Conservation (phyloP, 2,797 vertebrate genomes). For the Trichosurus vulpecula region DNA sequence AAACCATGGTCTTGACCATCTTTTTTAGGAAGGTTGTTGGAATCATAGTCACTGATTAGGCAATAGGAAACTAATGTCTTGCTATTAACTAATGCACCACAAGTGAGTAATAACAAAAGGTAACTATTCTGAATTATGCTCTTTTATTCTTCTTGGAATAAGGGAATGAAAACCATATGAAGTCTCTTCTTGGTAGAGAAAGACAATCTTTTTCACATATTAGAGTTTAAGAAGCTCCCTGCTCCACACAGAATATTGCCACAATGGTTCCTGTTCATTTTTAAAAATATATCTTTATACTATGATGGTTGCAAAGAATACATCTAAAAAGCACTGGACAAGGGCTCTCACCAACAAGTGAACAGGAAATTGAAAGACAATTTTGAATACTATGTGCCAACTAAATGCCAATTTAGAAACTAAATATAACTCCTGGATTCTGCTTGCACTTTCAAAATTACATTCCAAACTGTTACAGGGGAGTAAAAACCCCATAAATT, state of each 20-base stretch:
- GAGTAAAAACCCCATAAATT: conserved; percentile 48
- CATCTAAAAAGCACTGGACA: conserved; percentile 61
- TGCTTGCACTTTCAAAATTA: conserved; percentile 63
- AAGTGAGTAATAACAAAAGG: not conserved
- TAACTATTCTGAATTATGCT: conserved; percentile 44
- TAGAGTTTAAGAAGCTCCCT: conserved; percentile 51
- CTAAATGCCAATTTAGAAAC: conserved; percentile 69
- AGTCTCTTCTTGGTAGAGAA: not conserved
- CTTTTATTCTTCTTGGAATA: conserved; percentile 39
- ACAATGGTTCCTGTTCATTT: conserved; percentile 56
- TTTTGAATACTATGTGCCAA: conserved; percentile 61
- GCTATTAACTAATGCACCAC: conserved; percentile 26
- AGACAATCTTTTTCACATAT: conserved; percentile 15
- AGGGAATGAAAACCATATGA: not conserved
- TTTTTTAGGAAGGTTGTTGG: conserved; percentile 58
- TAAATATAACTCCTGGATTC: conserved; percentile 70
- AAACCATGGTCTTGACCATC: conserved; percentile 38
- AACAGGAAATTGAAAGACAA: conserved; percentile 74
- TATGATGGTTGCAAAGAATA: conserved; percentile 20
- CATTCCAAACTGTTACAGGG: conserved; percentile 59
- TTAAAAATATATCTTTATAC: conserved; percentile 28
- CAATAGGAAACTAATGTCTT: conserved; percentile 46
- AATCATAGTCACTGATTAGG: conserved; percentile 63
- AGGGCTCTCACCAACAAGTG: conserved; percentile 35
- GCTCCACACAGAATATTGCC: conserved; percentile 52